phyloP scores from a whole-genome alignment of 64 coral and sea anemone genomes.

The Actinia tenebrosa region DNA sequence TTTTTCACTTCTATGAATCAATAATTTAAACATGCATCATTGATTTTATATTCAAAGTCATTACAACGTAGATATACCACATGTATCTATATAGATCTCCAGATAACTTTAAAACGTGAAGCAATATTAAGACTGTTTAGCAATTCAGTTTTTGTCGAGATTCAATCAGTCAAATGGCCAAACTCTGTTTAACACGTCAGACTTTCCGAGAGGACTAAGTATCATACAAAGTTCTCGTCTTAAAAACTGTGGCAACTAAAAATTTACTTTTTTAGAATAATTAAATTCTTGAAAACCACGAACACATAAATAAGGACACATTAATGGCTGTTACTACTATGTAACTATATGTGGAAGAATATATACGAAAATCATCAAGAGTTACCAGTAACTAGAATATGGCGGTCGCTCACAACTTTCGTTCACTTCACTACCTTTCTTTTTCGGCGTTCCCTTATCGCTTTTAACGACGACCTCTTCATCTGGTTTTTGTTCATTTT shows the following conservation, averaged over 20 bases:
- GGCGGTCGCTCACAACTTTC: background rate
- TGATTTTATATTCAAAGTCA: background rate
- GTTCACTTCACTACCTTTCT: conserved; percentile 39
- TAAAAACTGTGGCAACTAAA: background rate
- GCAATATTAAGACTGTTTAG: background rate
- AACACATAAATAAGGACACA: background rate
- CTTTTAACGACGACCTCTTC: conserved; percentile 24
- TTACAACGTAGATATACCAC: background rate
- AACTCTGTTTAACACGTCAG: conserved; percentile 19
- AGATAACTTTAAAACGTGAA: background rate
- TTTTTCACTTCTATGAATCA: background rate
- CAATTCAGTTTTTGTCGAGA: conserved; percentile 4
- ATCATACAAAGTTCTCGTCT: background rate
- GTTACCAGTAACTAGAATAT: background rate
- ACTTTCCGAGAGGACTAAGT: background rate
- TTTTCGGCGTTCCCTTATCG: conserved; percentile 51
- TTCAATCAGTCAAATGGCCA: conserved; percentile 14
- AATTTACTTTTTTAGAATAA: background rate
- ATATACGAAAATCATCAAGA: background rate
- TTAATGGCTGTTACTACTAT: background rate
- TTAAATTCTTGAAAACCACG: background rate
- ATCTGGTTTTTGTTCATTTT: conserved; percentile 37
- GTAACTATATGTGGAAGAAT: background rate
- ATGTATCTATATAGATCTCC: background rate
- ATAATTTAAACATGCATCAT: background rate